Base-by-base conservation (phyloP, 2,797 vertebrate genomes). In the Allobates femoralis region DNA sequence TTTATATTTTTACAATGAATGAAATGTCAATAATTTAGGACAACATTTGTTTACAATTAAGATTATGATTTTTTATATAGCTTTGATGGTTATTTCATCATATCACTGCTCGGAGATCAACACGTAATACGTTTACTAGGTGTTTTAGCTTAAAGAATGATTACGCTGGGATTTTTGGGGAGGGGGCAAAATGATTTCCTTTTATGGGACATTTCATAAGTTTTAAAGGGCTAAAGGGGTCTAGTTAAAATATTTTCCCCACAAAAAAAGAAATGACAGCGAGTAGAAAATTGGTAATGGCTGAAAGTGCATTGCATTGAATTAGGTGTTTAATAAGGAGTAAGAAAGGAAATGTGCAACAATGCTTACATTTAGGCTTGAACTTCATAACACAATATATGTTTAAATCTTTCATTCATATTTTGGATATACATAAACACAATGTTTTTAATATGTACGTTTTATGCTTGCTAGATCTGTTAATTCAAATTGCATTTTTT, bases 41-140 rank as follows among this genome's bases (percentile, higher is more conserved):
- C 21, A 87, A 50, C 62, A 62, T 79, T 87, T 87, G 76, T 71
- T 66, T 87, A 83, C 66, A 87, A 87, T 84, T 66, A 87, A 56
- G 53, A 88, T 77, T 46, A 81, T 81, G 16, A 67, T 21, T 75
- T 66, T 85, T 81, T 85, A 77, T 69, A 60, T 77, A 55, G 50
- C 51, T 81, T 84, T 81, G 58, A 34, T 23, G 66, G 64, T 75
- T 79, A 60, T 87, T 79, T 79, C 75, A 67, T 83, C 66, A 37
- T 84, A 83, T 67, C 62, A 83, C 32, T 66, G 28, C 66, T 50
- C 56, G 21, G 16, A 87, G 78, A 87, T 21, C 55, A 79, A 71
- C 23, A 80, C 30, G 23, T 84, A 64, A 19, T 62, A 79, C 28
- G 28, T 85, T 84, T 87, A 87, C 56, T 85, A 87, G 77, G 86